These are phyloP conservation scores for Herpetotheres cachinnans DNA, from an alignment of 2,113 vertebrate genomes.

Conservation along the genomic window DNA sequence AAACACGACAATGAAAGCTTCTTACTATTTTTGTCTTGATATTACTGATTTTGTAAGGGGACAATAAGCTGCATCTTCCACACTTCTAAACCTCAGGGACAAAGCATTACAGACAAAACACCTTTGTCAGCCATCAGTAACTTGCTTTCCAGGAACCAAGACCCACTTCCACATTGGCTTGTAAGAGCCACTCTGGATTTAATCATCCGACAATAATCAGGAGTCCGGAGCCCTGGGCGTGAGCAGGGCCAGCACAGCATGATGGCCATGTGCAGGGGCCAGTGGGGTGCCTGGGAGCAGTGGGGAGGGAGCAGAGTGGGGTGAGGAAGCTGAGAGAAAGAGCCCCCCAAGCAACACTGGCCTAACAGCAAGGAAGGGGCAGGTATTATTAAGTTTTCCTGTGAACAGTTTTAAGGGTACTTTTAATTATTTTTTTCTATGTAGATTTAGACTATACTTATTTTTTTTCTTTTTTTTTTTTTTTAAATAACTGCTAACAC, in stretches of 20 bases:
- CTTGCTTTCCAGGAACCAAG: neutral
- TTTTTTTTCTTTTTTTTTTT: neutral
- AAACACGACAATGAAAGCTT: neutral
- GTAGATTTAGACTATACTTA: neutral
- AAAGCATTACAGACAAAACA: neutral
- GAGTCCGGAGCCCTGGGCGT: rapidly evolving
- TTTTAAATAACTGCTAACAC: neutral
- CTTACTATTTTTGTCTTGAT: neutral
- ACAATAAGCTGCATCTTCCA: neutral
- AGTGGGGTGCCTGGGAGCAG: rapidly evolving
- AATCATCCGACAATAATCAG: neutral
- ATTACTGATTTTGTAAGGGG: neutral
- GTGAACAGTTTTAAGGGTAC: neutral
- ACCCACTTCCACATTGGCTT: neutral
- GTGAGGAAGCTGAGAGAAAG: neutral
- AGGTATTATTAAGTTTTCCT: neutral
- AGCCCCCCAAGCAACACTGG: neutral
- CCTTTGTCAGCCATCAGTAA: neutral
- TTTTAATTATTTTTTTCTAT: neutral
- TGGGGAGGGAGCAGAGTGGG: neutral
- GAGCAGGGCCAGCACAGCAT: neutral
- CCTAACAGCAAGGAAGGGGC: neutral
- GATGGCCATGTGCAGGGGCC: neutral
- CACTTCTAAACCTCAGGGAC: neutral
- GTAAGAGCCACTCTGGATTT: neutral